Base-by-base conservation (phyloP, 1,140 invertebrate genomes). In the Mercenaria mercenaria region DNA sequence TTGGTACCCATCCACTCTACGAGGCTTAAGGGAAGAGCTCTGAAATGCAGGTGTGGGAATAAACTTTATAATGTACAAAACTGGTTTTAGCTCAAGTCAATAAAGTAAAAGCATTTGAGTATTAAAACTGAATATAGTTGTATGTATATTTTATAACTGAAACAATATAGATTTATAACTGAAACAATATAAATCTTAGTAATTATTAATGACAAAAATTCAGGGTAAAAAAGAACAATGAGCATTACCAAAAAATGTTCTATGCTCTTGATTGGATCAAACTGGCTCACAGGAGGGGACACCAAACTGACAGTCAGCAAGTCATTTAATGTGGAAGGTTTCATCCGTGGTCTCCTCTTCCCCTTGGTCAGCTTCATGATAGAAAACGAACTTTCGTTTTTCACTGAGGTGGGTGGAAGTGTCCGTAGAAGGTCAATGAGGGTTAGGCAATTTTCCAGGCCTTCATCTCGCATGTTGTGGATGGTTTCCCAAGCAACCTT, bases 321-420 rank as follows among this genome's bases (percentile, higher is more conserved):
- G 61, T 83, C 39, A 29, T 83, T 83, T 10, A 83, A 29, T 39
- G 81, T 43, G 1, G 15, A 26, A 11, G 56, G 8, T 29, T 67
- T 69, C 39, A 83, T 67, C 37, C 61, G 1, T 15, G 59, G 29
- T 41, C 56, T 83, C 39, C 61, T 37, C n/a, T 41, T 67, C 26
- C 29, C 26, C 39, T 83, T 83, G 37, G 81, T 83, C 10, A 83
- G 37, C 61, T 83, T 83, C 61, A 83, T 83, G 52, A 82, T 39
- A 13, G 80, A 82, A 50, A 64, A 83, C 26, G 81, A 67, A 37
- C 37, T 23, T 67, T 83, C 81, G 43, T 83, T 83, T 67, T 41
- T 59, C 18, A 83, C 81, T 15, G 81, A 83, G 26, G 81, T 83
- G 39, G 81, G 61, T 67, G 81, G 81, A 20, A 83, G 41, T 29